Conservation (phyloP, 2,113 vertebrate genomes). For the Kryptolebias marmoratus region DNA sequence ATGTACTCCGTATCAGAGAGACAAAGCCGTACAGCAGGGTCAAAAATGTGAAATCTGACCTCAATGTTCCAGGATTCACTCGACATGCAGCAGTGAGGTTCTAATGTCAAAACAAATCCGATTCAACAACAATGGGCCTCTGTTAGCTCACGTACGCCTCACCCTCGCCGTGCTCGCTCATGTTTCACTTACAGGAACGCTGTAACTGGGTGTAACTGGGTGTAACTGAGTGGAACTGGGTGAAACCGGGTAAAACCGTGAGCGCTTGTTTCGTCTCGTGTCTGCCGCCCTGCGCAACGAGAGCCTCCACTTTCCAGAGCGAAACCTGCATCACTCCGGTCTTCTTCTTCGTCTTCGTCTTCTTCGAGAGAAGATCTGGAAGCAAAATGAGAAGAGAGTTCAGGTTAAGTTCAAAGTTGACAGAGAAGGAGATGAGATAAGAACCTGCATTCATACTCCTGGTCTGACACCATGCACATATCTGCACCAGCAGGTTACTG, state of each 20-base stretch:
- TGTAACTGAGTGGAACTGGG: constrained; percentile 21
- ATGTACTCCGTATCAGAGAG: neutral
- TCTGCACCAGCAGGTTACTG: constrained; percentile 28
- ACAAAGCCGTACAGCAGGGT: constrained; percentile 1
- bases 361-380: neutral
- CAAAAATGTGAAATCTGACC: constrained; percentile 24
- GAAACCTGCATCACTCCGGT: constrained; percentile 13
- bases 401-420: constrained; percentile 60
- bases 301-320: constrained; percentile 20
- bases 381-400: constrained; percentile 39
- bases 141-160: constrained; percentile 40
- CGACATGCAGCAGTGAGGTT: constrained; percentile 24
- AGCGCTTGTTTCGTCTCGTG: constrained; percentile 42
- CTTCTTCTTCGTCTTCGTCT: neutral
- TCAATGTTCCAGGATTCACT: constrained; percentile 40
- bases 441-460: constrained; percentile 42
- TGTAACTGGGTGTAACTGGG: constrained; percentile 46
- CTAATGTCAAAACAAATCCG: constrained; percentile 64
- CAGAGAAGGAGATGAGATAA: constrained; percentile 51
- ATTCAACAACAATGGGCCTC: constrained; percentile 50
- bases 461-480: constrained; percentile 37
- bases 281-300: constrained; percentile 44
- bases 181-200: constrained; percentile 30
- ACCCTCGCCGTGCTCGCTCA: constrained; percentile 15
- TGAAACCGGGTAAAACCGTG: constrained; percentile 38